Evolutionary conservation across 2,888 invertebrate genomes (phyloP), one percentile per base, ranked within the genome.

Genomic region (Acrobeloides nanus): DNA sequence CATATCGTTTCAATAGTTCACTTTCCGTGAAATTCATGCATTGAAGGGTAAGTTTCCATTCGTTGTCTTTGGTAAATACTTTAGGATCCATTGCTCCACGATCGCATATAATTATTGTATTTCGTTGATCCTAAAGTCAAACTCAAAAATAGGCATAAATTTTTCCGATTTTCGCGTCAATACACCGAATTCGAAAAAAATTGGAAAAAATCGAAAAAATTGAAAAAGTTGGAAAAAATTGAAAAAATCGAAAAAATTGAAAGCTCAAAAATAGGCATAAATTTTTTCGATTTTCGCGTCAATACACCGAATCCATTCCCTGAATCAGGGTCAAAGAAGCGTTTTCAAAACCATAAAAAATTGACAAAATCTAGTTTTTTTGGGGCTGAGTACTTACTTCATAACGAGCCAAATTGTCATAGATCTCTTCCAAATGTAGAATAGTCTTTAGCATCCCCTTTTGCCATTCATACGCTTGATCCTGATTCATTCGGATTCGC

Each of bases 71-170:
- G 8, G 57, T 45, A 38, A 37, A 57, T 6, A 38, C 53, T 39
- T 59, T 57, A 7, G 53, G 47, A 31, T 57, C 57, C 57, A 57
- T 39, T 4, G 46, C 58, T 10, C 57, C 57, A 12, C 57, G 32
- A 26, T 57, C 57, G 32, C 57, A 57, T n/a, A 57, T 50, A 10
- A 55, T 55, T n/a, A 55, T 18, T n/a, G 53, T 54, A 42, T 54
- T 24, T 12, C 38, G 37, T n/a, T 35, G 21, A 18, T 48, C 26
- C 49, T 48, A 27, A 49, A 44, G 12, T 12, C 31, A 29, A 29
- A 12, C 31, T 12, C 12, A 12, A 29, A 15, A 29, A 29, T 29
- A 12, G 31, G 15, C 31, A 29, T 29, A 29, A 29, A 38, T 42
- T 45, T 44, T 46, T 18, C n/a, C n/a, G n/a, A n/a, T n/a, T n/a